phyloP scores from a whole-genome alignment of 92 coral and sea anemone species.

The Umimayanthus kanabou region DNA sequence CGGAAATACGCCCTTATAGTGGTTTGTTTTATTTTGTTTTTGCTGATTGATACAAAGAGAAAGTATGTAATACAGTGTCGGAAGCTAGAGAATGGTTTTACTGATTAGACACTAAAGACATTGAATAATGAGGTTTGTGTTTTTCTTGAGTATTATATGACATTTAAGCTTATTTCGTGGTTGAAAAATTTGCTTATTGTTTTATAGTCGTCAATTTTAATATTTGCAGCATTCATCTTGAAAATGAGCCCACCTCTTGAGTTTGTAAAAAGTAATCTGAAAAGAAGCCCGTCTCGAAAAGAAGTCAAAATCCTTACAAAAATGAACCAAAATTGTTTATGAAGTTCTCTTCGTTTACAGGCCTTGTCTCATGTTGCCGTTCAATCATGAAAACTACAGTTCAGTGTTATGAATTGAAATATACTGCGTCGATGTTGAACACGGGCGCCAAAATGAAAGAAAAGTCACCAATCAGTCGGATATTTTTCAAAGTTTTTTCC shows the following conservation, averaged over 20 bases:
- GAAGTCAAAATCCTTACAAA: background rate
- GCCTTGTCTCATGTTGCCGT: background rate
- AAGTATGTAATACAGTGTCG: background rate
- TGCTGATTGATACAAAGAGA: background rate
- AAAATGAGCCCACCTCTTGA: no score
- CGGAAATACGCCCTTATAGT: background rate
- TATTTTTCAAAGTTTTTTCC: no score
- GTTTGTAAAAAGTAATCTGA: no score
- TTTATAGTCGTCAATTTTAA: no score
- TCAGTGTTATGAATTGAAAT: background rate
- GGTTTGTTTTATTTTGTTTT: background rate
- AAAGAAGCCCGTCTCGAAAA: no score
- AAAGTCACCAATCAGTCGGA: constrained; percentile 1
- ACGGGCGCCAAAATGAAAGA: background rate
- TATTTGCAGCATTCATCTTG: no score
- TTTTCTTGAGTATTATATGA: no score
- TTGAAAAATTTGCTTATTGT: no score
- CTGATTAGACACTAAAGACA: no score
- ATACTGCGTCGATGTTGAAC: background rate
- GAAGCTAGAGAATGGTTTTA: background rate
- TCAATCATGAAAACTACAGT: background rate
- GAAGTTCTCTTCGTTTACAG: background rate
- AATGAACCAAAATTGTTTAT: background rate
- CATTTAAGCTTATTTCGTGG: no score
- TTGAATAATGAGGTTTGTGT: no score